A percentile compares a stretch with the other conserved stretches of the same genome.
Evolutionary conservation across 2,113 vertebrate species (phyloP).

Genomic region (Sorex araneus): DNA sequence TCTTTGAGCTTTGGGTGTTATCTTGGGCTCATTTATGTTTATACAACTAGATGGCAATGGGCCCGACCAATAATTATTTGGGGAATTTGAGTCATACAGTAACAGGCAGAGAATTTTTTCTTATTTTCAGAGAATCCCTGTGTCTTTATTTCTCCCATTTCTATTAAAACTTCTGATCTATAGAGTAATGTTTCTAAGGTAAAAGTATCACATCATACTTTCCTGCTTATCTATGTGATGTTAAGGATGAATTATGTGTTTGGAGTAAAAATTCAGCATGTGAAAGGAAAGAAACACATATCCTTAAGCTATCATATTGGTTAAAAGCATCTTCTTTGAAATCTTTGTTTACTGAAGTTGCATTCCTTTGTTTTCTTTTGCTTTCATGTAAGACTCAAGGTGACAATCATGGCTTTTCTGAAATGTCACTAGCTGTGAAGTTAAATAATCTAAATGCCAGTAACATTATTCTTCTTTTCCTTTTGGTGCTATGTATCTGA

Average conservation of each 20-base stretch:
- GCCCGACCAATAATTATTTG: conserved; percentile 87
- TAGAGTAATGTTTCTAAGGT: conserved; percentile 63
- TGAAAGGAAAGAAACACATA: conserved; percentile 28
- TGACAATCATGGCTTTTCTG: conserved; percentile 68
- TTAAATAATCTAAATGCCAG: conserved; percentile 74
- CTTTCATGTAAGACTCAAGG: conserved; percentile 67
- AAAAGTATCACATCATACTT: neutral
- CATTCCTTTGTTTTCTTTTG: conserved; percentile 58
- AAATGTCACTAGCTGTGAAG: conserved; percentile 79
- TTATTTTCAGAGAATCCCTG: conserved; percentile 75
- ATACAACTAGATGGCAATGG: conserved; percentile 87
- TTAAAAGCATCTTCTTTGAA: conserved; percentile 70
- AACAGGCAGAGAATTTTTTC: conserved; percentile 81
- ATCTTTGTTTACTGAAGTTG: conserved; percentile 58
- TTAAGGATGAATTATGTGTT: conserved; percentile 60
- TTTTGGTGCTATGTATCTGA: conserved; percentile 35
- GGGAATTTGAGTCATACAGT: conserved; percentile 86
- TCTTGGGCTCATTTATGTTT: conserved; percentile 90
- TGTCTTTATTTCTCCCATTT: conserved; percentile 59
- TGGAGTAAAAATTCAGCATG: conserved; percentile 38
- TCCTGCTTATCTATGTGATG: conserved; percentile 15
- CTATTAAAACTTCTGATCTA: conserved; percentile 68
- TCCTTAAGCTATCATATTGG: conserved; percentile 47
- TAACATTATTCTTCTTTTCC: neutral
- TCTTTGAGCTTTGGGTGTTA: conserved; percentile 89